Conservation (phyloP, 2,113 vertebrate genomes). For the Dasyprocta punctata region DNA sequence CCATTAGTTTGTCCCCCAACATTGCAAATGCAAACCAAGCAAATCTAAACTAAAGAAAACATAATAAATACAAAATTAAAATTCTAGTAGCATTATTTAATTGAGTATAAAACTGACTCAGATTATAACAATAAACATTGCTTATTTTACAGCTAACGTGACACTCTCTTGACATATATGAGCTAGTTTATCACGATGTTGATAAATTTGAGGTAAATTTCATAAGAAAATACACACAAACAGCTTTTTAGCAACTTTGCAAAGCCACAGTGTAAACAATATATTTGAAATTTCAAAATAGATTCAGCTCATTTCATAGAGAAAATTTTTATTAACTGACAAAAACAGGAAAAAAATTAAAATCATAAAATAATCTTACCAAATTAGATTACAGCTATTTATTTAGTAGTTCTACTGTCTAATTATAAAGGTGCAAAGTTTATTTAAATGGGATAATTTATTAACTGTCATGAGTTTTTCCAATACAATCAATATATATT, state of each 20-base stretch:
- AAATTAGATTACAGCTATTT: neutral
- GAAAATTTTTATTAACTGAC: neutral
- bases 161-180: neutral
- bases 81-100: neutral
- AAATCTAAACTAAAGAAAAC: neutral
- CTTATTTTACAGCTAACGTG: neutral
- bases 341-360: neutral
- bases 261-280: neutral
- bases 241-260: neutral
- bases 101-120: neutral
- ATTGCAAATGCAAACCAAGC: neutral
- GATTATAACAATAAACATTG: neutral
- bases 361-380: neutral
- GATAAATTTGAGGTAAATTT: neutral
- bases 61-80: neutral
- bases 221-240: neutral
- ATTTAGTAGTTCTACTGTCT: neutral
- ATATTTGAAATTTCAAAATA: neutral
- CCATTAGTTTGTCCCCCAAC: neutral
- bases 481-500: neutral
- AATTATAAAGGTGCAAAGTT: neutral
- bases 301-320: neutral
- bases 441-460: neutral
- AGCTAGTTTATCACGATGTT: neutral
- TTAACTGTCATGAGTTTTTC: neutral